Percentiles rank a stretch among this genome's conserved stretches.
Conservation (phyloP, 92 coral and sea anemone genomes). For the Meandrina meandrites region DNA sequence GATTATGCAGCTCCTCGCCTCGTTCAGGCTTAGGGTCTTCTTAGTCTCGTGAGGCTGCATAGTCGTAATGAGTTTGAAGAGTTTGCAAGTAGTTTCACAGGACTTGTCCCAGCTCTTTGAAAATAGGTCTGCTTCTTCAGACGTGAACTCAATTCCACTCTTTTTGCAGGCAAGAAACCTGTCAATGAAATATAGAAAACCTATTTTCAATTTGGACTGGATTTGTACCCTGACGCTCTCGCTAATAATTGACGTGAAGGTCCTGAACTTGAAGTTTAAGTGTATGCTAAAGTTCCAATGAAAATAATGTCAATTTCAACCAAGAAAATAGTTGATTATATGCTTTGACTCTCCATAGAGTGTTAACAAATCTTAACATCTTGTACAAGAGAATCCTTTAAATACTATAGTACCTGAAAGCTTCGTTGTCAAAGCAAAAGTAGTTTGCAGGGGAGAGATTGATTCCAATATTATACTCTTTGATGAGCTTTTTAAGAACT, state of each 20-base stretch:
- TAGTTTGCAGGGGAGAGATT: neutral
- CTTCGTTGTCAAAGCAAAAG: conserved; percentile 17
- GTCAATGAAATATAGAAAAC: neutral
- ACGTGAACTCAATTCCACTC: neutral
- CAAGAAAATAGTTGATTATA: too few relatives aligned
- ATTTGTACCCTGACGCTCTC: too few relatives aligned
- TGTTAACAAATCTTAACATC: too few relatives aligned
- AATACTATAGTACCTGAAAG: too few relatives aligned
- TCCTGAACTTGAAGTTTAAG: too few relatives aligned
- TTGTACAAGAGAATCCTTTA: too few relatives aligned
- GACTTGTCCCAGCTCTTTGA: conserved; percentile 16
- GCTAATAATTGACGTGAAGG: too few relatives aligned
- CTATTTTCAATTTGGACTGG: neutral
- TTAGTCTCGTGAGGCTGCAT: conserved; percentile 28
- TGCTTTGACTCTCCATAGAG: too few relatives aligned
- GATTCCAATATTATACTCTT: neutral
- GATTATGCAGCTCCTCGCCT: conserved; percentile 17
- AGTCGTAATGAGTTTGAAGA: neutral
- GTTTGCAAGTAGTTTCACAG: conserved; percentile 13
- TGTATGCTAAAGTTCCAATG: too few relatives aligned
- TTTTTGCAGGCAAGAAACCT: neutral
- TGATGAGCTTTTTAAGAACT: neutral
- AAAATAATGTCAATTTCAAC: too few relatives aligned
- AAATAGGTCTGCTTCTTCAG: neutral
- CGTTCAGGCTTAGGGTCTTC: conserved; percentile 34